Percentiles rank a stretch among this genome's conserved stretches.
Conservation (phyloP, 92 coral and sea anemone genomes). For the Heteractis magnifica region DNA sequence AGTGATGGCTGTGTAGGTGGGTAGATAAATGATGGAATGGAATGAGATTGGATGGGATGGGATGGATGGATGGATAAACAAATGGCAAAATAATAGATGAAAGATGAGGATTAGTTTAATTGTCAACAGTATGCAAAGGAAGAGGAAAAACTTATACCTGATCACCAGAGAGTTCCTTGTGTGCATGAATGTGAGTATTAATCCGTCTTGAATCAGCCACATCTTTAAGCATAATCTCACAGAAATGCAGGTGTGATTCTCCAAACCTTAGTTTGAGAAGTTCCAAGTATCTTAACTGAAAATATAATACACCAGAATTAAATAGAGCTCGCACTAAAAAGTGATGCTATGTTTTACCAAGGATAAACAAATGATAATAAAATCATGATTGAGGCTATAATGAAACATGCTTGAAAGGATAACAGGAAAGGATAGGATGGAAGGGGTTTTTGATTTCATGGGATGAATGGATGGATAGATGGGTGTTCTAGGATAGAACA, state of each 20-base stretch:
- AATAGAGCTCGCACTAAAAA: no score
- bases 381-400: neutral
- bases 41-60: neutral
- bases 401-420: neutral
- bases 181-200: slow-evolving; percentile 84
- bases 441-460: neutral
- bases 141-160: slow-evolving; percentile 38
- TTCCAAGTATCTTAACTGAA: slow-evolving; percentile 93
- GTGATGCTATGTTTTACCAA: no score
- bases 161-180: slow-evolving; percentile 48
- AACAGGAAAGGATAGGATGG: neutral
- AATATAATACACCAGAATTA: neutral
- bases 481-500: no score
- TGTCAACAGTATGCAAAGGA: neutral
- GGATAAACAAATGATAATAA: neutral
- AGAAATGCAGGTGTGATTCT: slow-evolving; percentile 96
- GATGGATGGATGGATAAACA: neutral
- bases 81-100: neutral
- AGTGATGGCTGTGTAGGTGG: neutral
- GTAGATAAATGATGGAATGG: neutral
- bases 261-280: slow-evolving; percentile 95
- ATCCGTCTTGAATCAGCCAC: slow-evolving; percentile 94
- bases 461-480: no score
- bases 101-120: neutral
- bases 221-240: slow-evolving; percentile 97